Evolutionary conservation across 2,797 vertebrate species (phyloP).

Genomic region (Danio tinwini): DNA sequence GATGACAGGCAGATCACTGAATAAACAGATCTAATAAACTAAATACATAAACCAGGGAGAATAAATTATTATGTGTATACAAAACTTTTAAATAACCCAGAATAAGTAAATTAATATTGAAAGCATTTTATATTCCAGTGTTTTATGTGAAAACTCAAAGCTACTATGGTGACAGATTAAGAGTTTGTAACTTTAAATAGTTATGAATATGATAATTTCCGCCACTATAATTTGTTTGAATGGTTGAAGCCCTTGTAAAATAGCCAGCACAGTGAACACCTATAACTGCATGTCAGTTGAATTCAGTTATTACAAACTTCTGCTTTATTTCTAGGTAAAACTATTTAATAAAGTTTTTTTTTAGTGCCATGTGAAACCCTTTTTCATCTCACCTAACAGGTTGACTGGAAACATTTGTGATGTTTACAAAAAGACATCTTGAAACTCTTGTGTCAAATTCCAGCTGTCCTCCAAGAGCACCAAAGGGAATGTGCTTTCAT

Average conservation of each 20-base stretch:
- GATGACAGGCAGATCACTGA: conserved; percentile 8
- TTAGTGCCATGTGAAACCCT: background rate
- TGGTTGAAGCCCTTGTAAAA: background rate
- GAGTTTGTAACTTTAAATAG: conserved; percentile 21
- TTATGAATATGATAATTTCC: conserved; percentile 4
- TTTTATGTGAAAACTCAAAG: conserved; percentile 26
- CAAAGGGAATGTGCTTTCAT: background rate
- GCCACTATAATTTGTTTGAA: conserved; percentile 3
- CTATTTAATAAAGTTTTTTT: background rate
- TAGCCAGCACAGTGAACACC: background rate
- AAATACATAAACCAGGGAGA: conserved; percentile 23
- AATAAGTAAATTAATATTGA: background rate
- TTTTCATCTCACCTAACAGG: background rate
- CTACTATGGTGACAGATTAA: background rate
- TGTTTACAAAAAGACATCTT: conserved; percentile 24
- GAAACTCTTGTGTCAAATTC: background rate
- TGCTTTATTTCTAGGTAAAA: background rate
- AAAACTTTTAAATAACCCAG: conserved; percentile 2
- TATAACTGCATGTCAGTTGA: background rate
- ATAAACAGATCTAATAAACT: conserved; percentile 4
- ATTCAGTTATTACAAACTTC: background rate
- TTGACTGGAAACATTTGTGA: conserved; percentile 6
- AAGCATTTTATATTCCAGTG: conserved; percentile 1
- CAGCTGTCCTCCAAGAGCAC: background rate
- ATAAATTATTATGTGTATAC: conserved; percentile 2